phyloP scores from a whole-genome alignment of 2,888 invertebrate species.

The Uloborus plumipes region DNA sequence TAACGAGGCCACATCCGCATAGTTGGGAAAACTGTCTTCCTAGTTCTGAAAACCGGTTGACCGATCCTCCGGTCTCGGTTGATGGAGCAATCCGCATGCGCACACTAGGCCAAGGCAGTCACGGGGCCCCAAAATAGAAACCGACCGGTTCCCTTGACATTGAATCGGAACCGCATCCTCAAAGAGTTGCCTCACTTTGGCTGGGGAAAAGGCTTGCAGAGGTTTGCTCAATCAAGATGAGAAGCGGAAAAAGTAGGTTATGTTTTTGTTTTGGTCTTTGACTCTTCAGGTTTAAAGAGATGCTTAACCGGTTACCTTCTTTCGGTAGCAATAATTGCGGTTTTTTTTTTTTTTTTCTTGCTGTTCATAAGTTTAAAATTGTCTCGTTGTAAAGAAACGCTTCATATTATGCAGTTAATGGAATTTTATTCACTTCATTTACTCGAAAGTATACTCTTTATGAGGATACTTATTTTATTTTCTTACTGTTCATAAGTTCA shows the following conservation, averaged over 20 bases:
- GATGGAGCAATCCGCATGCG: slow-evolving; percentile 59
- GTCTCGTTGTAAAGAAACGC: no score
- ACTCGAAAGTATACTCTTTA: no score
- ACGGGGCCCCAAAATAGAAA: slow-evolving; percentile 18
- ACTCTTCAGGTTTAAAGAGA: not conserved
- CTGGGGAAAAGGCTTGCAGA: slow-evolving; percentile 15
- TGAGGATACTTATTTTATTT: no score
- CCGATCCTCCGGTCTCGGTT: slow-evolving; percentile 43
- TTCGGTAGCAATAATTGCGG: no score
- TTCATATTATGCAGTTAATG: no score
- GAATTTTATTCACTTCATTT: no score
- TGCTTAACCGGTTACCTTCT: no score
- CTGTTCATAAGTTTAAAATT: no score
- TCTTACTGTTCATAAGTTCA: no score
- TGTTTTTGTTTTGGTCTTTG: slow-evolving; percentile 18
- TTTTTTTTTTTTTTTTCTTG: no score
- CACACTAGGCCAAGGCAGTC: slow-evolving; percentile 53
- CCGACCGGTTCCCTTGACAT: slow-evolving; percentile 51
- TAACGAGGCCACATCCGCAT: slow-evolving; percentile 63
- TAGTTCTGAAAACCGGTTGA: slow-evolving; percentile 60
- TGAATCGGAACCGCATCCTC: slow-evolving; percentile 9
- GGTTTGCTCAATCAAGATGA: slow-evolving; percentile 32
- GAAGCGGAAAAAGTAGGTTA: slow-evolving; percentile 51
- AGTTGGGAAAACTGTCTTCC: slow-evolving; percentile 53
- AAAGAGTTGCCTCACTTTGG: no score